Conservation (phyloP, 2,888 invertebrate species). For the Papilio gigon region DNA sequence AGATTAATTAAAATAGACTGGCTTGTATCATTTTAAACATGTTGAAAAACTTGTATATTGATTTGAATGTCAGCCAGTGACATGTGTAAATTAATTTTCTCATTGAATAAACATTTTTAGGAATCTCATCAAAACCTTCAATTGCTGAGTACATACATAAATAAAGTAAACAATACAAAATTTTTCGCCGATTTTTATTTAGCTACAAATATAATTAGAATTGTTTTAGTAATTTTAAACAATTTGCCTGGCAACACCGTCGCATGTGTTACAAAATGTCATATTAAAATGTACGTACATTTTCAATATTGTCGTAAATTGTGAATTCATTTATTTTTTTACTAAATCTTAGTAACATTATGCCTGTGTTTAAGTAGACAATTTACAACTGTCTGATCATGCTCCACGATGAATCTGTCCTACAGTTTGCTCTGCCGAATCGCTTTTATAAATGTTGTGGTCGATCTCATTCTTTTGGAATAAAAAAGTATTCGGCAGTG, state of each 20-base stretch:
- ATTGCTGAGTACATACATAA: not conserved
- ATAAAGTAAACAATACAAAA: not conserved
- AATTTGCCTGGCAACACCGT: not conserved
- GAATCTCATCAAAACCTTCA: not conserved
- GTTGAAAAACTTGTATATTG: too few species aligned
- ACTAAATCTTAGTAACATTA: slow-evolving; percentile 51
- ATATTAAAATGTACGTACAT: slow-evolving; percentile 2
- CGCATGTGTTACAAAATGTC: not conserved
- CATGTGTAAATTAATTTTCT: too few species aligned
- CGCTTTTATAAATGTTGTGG: slow-evolving; percentile 11
- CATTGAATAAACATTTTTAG: not conserved
- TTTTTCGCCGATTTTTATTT: not conserved
- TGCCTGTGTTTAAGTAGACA: slow-evolving; percentile 61
- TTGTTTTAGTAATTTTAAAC: not conserved
- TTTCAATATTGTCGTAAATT: not conserved
- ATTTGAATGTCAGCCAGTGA: too few species aligned
- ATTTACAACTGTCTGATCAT: slow-evolving; percentile 46
- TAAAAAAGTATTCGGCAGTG: not conserved
- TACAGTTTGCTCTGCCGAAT: slow-evolving; percentile 31
- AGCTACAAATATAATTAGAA: not conserved
- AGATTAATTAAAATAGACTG: too few species aligned
- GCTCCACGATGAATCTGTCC: slow-evolving; percentile 43
- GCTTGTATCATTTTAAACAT: too few species aligned
- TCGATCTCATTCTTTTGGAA: not conserved
- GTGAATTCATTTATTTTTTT: not conserved